These are phyloP conservation scores for Melanotaenia pygmaea DNA, from an alignment of 2,797 vertebrate species.

Conservation along the genomic window DNA sequence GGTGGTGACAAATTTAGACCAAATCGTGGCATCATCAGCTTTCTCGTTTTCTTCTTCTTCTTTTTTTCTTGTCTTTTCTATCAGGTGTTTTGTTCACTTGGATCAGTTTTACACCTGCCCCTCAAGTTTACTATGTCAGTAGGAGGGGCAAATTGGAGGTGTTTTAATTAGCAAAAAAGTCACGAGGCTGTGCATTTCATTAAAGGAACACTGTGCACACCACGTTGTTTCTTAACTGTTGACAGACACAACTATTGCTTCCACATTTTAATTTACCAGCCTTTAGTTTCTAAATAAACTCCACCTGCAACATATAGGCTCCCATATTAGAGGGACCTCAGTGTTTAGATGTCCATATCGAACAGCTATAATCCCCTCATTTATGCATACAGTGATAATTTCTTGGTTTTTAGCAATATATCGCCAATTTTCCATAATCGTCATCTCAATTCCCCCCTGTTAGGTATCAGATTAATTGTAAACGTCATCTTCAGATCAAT, in stretches of 20 bases:
- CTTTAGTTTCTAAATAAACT: not conserved
- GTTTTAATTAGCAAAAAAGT: conserved; percentile 61
- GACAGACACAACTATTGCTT: not conserved
- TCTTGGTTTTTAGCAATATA: not conserved
- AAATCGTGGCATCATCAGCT: conserved; percentile 25
- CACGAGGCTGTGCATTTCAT: conserved; percentile 46
- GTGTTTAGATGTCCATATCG: conserved; percentile 4
- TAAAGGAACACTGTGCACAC: conserved; percentile 27
- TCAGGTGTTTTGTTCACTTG: conserved; percentile 39
- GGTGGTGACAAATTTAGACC: conserved; percentile 18
- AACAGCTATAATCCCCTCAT: not conserved
- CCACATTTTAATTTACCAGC: not conserved
- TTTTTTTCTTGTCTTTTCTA: too few species aligned
- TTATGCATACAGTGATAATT: not conserved
- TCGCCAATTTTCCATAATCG: not conserved
- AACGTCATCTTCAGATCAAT: conserved; percentile 25
- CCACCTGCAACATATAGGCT: not conserved
- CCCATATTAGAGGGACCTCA: not conserved
- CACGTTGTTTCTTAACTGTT: conserved; percentile 7
- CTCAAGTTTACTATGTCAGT: conserved; percentile 46
- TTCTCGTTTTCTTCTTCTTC: not conserved
- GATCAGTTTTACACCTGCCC: conserved; percentile 37
- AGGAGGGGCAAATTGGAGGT: conserved; percentile 62
- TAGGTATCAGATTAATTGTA: conserved; percentile 1
- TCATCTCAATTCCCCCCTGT: not conserved